Conservation (phyloP, 2,888 invertebrate genomes). For the Lordiphosa andalusiaca region DNA sequence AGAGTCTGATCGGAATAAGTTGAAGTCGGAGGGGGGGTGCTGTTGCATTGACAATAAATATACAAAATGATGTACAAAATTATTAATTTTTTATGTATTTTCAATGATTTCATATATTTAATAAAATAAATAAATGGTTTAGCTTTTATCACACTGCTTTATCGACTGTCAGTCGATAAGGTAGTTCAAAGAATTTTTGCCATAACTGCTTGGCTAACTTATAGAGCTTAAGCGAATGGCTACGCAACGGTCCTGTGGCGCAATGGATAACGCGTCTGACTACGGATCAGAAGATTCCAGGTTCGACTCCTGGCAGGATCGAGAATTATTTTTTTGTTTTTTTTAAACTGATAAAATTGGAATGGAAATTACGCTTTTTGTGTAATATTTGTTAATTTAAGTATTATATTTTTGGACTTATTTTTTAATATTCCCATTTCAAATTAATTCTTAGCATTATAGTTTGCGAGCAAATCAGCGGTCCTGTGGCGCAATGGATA, state of each 20-base stretch:
- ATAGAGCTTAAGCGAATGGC: rapidly evolving
- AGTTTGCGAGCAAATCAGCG: not conserved
- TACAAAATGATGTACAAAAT: slow-evolving; percentile 1
- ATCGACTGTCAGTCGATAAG: not conserved
- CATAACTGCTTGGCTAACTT: not conserved
- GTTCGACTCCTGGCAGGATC: slow-evolving; percentile 81
- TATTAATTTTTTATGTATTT: too few species aligned
- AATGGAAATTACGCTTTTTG: too few species aligned
- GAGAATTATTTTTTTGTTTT: slow-evolving; percentile 25
- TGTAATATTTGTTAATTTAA: too few species aligned
- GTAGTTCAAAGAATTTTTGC: not conserved
- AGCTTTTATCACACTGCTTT: slow-evolving; percentile 1
- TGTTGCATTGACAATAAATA: too few species aligned
- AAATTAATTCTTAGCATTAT: not conserved
- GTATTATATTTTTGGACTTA: too few species aligned
- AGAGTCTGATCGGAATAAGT: not conserved
- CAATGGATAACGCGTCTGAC: slow-evolving; percentile 82
- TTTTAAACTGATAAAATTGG: too few species aligned
- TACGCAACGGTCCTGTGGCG: slow-evolving; percentile 79
- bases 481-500: slow-evolving; percentile 80
- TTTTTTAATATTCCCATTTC: not conserved
- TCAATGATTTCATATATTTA: too few species aligned
- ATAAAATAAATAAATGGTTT: too few species aligned
- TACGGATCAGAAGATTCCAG: slow-evolving; percentile 81
- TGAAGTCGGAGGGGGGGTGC: too few species aligned